Percentiles rank a stretch among this genome's conserved stretches.
Evolutionary conservation across 2,797 vertebrate genomes (phyloP).

Genomic region (Typhlichthys eigenmanni): DNA sequence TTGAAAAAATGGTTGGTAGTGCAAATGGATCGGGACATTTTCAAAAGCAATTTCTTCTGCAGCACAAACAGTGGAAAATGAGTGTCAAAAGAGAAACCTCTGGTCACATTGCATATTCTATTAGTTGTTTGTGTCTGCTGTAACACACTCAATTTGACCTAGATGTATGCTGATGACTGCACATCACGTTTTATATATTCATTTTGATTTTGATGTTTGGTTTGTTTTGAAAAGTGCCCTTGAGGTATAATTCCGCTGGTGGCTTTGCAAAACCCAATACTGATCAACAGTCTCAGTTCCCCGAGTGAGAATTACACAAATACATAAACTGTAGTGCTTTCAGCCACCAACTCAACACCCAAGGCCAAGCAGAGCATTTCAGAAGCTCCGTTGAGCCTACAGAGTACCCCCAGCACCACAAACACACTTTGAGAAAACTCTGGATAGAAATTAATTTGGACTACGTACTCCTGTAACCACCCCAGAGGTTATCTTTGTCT

Average conservation of each 20-base stretch:
- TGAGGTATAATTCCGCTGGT: too few species aligned
- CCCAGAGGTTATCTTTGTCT: too few species aligned
- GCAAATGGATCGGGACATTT: conserved; percentile 67
- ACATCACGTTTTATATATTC: background rate
- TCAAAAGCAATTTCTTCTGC: conserved; percentile 69
- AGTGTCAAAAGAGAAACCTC: conserved; percentile 59
- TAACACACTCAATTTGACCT: conserved; percentile 35
- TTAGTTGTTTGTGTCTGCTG: conserved; percentile 36
- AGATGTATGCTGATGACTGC: conserved; percentile 28
- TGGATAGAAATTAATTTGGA: too few species aligned
- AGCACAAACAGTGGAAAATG: conserved; percentile 58
- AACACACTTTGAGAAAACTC: too few species aligned
- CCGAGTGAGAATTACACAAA: too few species aligned
- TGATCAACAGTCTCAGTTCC: too few species aligned
- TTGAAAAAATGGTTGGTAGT: conserved; percentile 41
- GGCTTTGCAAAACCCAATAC: background rate
- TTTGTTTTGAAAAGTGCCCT: conserved; percentile 11
- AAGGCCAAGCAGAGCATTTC: too few species aligned
- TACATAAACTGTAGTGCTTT: too few species aligned
- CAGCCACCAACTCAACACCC: too few species aligned
- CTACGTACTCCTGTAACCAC: too few species aligned
- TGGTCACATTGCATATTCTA: conserved; percentile 55
- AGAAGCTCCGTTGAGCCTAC: too few species aligned
- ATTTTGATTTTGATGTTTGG: background rate
- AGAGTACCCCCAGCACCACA: too few species aligned